Evolutionary conservation across 1,140 invertebrate genomes (phyloP).

Genomic region (Lethocerus indicus): DNA sequence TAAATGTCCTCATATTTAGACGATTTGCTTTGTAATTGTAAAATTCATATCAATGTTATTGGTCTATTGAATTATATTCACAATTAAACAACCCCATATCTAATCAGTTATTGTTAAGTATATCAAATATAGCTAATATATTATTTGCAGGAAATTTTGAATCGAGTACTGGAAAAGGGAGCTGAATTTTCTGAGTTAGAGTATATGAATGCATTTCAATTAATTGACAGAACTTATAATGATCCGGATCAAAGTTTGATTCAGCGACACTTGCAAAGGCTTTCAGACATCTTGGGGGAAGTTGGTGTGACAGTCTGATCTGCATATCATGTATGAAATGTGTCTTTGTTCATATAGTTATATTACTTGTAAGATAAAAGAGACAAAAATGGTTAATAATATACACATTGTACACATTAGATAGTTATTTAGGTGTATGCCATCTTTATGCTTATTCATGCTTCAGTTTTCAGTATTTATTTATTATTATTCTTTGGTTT

Average conservation of each 20-base stretch:
- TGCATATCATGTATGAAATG: background rate
- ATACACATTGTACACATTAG: background rate
- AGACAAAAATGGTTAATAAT: background rate
- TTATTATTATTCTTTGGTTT: too few species aligned
- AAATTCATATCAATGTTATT: background rate
- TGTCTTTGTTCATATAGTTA: too few species aligned
- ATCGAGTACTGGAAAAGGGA: conserved; percentile 60
- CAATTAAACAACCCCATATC: background rate
- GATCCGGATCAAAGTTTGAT: conserved; percentile 24
- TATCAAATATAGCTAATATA: conserved; percentile 1
- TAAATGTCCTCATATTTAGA: background rate
- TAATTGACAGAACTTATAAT: conserved; percentile 39
- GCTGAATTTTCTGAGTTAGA: conserved; percentile 70
- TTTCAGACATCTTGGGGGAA: conserved; percentile 47
- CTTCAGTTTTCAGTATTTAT: too few species aligned
- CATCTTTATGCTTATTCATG: too few species aligned
- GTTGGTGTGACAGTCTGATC: conserved; percentile 38
- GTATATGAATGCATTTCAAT: conserved; percentile 67
- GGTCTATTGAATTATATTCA: background rate
- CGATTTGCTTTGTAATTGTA: background rate
- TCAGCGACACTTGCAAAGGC: conserved; percentile 34
- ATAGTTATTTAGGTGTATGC: too few species aligned
- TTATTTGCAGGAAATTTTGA: conserved; percentile 61
- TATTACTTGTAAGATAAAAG: background rate
- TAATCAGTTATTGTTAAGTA: background rate